phyloP scores from a whole-genome alignment of 2,113 vertebrate species.

The western clawed frog (Xenopus tropicalis) region UCB_Xtro_10.0 CM004451.2:61169501-61170000 shows the following conservation, averaged over 20 bases:
- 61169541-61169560: no score
- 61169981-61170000: constrained; percentile 69
- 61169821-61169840: constrained; percentile 71
- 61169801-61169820: constrained; percentile 62
- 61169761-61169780: constrained; percentile 74
- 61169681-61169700: constrained; percentile 76
- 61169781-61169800: constrained; percentile 71
- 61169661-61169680: constrained; percentile 68
- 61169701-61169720: constrained; percentile 58
- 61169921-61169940: constrained; percentile 81
- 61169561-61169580: no score
- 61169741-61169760: constrained; percentile 75
- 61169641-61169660: background rate
- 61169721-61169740: constrained; percentile 79
- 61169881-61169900: constrained; percentile 69
- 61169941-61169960: constrained; percentile 61
- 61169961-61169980: constrained; percentile 88
- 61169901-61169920: constrained; percentile 78
- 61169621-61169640: no score
- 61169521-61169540: no score
- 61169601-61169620: no score
- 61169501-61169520: no score
- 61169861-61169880: constrained; percentile 71
- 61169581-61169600: no score
- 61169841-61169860: constrained; percentile 82